Evolutionary conservation across 2,888 invertebrate genomes (phyloP), one percentile per base, ranked within the genome.

Genomic region (Trissonchulus latispiculum): DNA sequence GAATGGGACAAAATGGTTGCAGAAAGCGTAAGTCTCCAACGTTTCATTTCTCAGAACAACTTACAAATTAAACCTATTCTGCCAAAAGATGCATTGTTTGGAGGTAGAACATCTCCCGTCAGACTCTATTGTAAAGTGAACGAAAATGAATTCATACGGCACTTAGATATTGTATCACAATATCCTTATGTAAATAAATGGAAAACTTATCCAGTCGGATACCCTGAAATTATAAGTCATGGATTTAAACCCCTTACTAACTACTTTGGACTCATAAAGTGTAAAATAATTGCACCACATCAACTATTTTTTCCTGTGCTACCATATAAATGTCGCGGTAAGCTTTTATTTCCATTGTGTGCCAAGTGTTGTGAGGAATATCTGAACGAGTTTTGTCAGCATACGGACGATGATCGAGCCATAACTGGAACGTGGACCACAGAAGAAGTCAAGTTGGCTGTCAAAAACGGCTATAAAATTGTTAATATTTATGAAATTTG

Each of bases 271-370:
- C 28, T 64, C 8, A 64, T 64, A 15, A 29, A 64, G n/a, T 64
- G 66, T n/a, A 15, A 8, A 64, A n/a, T 64, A 28, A 15, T 64
- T 15, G 15, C 66, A 33, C 66, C 66, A 18, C 32, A 8, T 29
- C 8, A 29, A 64, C 18, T 33, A 3, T 79, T 79, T 70, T 77
- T 77, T 62, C 80, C 80, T 8, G 80, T 64, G 18, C n/a, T 64
- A 32, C 66, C 66, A 15, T 64, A 64, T 64, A 8, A 18, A 64
- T 29, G 8, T 15, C 31, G 28, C 8, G 28, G 28, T 15, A 64
- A 64, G n/a, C 35, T 64, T 32, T 15, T 64, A 15, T 64, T 64
- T 64, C 66, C 66, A 8, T 28, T 64, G 28, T 64, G 66, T 64
- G 32, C 31, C 28, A 29, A 33, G n/a, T 64, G 66, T 64, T 29